phyloP scores from a whole-genome alignment of 2,113 vertebrate genomes.

The Thunnus maccoyii region DNA sequence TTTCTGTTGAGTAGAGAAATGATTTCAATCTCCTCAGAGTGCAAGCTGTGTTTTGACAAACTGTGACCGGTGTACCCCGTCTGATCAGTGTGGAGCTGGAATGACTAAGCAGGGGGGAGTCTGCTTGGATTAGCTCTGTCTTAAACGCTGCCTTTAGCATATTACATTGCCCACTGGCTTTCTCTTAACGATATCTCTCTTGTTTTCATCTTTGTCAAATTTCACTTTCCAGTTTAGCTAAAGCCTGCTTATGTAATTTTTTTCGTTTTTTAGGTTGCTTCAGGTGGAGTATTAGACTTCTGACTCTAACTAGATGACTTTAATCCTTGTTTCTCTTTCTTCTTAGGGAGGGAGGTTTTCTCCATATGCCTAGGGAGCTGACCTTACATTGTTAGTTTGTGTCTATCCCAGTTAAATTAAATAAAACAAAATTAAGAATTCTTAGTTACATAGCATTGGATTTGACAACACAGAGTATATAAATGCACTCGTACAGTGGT shows the following conservation, averaged over 20 bases:
- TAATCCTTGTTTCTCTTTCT: conserved; percentile 46
- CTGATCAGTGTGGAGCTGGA: conserved; percentile 54
- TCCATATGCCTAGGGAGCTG: background rate
- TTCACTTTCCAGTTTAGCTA: conserved; percentile 38
- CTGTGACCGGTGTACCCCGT: conserved; percentile 51
- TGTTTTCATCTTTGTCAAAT: conserved; percentile 49
- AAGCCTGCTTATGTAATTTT: conserved; percentile 50
- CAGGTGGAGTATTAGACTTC: conserved; percentile 40
- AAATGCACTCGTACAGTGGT: background rate
- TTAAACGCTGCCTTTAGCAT: conserved; percentile 63
- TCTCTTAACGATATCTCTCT: conserved; percentile 23
- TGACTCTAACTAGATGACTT: conserved; percentile 35
- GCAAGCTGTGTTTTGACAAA: conserved; percentile 71
- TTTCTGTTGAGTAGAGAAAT: conserved; percentile 52
- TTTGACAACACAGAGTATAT: background rate
- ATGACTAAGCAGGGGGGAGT: conserved; percentile 51
- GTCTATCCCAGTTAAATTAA: conserved; percentile 30
- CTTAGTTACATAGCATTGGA: background rate
- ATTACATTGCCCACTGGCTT: conserved; percentile 51
- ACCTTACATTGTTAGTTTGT: conserved; percentile 4
- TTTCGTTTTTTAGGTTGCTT: conserved; percentile 38
- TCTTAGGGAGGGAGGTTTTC: conserved; percentile 10
- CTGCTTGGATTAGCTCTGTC: conserved; percentile 56
- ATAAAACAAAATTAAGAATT: conserved; percentile 19
- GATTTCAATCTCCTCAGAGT: conserved; percentile 68